Conservation (phyloP, 2,888 invertebrate genomes). For the Hoplodrina blanda region DNA sequence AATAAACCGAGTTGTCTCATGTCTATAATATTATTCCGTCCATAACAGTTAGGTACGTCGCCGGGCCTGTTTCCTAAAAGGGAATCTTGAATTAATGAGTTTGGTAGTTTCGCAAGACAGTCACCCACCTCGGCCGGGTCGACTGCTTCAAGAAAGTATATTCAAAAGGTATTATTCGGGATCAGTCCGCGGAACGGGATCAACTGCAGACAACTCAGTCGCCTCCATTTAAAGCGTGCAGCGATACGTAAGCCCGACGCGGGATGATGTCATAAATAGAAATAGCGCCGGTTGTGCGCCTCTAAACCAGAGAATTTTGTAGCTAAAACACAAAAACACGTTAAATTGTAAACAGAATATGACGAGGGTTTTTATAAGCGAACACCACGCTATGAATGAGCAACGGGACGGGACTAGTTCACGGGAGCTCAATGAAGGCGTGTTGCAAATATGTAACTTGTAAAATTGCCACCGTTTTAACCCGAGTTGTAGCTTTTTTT, state of each 20-base stretch:
- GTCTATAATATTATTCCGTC: conserved; percentile 80
- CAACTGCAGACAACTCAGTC: conserved; percentile 89
- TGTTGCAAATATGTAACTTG: not conserved
- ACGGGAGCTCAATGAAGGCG: conserved; percentile 1
- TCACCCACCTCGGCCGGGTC: conserved; percentile 79
- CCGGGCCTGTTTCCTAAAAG: conserved; percentile 84
- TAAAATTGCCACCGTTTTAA: not conserved
- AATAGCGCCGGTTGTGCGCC: conserved; percentile 88
- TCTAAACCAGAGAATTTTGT: conserved; percentile 80
- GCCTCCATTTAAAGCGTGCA: conserved; percentile 91
- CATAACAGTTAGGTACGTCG: conserved; percentile 76
- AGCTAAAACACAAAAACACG: conserved; percentile 80
- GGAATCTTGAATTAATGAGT: conserved; percentile 89
- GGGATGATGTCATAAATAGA: conserved; percentile 91
- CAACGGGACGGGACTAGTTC: conserved; percentile 19
- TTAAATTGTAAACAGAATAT: conserved; percentile 76
- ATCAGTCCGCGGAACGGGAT: conserved; percentile 89
- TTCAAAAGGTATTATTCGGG: conserved; percentile 88
- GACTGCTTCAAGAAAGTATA: conserved; percentile 80
- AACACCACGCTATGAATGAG: conserved; percentile 32
- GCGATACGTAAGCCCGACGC: conserved; percentile 90
- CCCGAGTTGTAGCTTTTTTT: not conserved
- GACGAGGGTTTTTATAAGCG: conserved; percentile 23
- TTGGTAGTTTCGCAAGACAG: conserved; percentile 84
- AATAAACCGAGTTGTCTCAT: conserved; percentile 63